These are phyloP conservation scores for Metridium senile DNA, from an alignment of 92 coral and sea anemone species.

Conservation along the genomic window DNA sequence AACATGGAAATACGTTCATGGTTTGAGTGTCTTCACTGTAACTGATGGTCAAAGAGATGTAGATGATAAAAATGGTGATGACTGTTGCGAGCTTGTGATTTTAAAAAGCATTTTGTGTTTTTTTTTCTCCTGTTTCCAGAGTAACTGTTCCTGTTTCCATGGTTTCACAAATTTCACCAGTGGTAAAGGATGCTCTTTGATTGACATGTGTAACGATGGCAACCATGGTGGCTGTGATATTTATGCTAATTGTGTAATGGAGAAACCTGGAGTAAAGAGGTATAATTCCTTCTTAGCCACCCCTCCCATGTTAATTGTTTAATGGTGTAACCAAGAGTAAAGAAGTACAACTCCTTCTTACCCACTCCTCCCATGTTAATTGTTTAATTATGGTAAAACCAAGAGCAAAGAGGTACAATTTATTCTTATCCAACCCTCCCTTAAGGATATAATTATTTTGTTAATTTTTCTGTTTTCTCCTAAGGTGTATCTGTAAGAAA, in stretches of 20 bases:
- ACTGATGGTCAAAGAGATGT: too few species aligned
- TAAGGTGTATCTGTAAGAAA: constrained; percentile 69
- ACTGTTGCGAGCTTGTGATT: too few species aligned
- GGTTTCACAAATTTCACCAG: constrained; percentile 70
- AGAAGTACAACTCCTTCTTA: too few species aligned
- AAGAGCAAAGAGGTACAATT: constrained; percentile 53
- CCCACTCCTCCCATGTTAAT: too few species aligned
- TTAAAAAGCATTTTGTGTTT: too few species aligned
- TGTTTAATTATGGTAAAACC: too few species aligned
- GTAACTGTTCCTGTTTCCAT: constrained; percentile 78
- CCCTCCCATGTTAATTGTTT: constrained; percentile 63
- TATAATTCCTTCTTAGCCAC: not conserved
- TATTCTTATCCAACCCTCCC: not conserved
- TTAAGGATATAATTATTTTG: not conserved
- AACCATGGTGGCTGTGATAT: constrained; percentile 71
- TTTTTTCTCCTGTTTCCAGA: too few species aligned
- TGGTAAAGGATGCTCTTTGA: constrained; percentile 61
- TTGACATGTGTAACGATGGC: constrained; percentile 75
- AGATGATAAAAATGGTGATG: too few species aligned
- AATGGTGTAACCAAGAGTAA: constrained; percentile 49
- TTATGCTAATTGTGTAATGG: constrained; percentile 81
- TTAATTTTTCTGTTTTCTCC: too few species aligned
- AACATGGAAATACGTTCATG: too few species aligned
- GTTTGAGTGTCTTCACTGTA: too few species aligned
- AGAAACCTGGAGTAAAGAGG: constrained; percentile 66